Conservation (phyloP, 2,888 invertebrate genomes). For the Brenthis daphne region DNA sequence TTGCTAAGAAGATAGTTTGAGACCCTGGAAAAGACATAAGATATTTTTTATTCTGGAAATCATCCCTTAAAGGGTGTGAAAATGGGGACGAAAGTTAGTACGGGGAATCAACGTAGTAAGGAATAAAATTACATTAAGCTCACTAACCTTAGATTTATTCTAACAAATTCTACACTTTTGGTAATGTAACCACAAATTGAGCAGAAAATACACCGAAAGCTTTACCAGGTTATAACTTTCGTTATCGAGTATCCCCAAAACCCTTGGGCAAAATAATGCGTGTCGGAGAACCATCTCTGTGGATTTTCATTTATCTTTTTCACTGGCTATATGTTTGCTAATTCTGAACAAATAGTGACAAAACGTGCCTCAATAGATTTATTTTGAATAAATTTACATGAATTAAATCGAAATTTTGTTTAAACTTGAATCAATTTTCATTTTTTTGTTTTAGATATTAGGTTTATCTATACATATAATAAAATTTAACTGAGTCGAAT, state of each 20-base stretch:
- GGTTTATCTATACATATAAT: too few relatives aligned
- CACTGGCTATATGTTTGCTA: constrained; percentile 33
- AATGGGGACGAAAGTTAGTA: too few relatives aligned
- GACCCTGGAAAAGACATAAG: too few relatives aligned
- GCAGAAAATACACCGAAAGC: background rate
- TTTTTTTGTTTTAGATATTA: too few relatives aligned
- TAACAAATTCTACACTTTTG: background rate
- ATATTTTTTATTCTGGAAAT: too few relatives aligned
- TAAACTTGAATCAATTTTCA: too few relatives aligned
- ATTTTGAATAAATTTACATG: constrained; percentile 9
- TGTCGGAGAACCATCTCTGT: constrained; percentile 28
- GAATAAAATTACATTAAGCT: too few relatives aligned
- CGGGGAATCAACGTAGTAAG: too few relatives aligned
- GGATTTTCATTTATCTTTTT: constrained; percentile 38
- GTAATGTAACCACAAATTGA: constrained; percentile 1
- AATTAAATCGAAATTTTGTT: background rate
- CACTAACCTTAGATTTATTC: background rate
- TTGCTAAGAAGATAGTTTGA: too few relatives aligned
- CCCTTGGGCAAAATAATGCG: constrained; percentile 32
- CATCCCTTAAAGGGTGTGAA: too few relatives aligned
- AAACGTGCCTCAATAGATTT: constrained; percentile 30
- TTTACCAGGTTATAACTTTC: constrained; percentile 13
- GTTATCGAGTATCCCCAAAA: constrained; percentile 22
- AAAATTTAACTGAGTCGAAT: too few relatives aligned
- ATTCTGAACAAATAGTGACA: constrained; percentile 38